Base-by-base conservation (phyloP, 2,113 vertebrate species). In the Perca flavescens region DNA sequence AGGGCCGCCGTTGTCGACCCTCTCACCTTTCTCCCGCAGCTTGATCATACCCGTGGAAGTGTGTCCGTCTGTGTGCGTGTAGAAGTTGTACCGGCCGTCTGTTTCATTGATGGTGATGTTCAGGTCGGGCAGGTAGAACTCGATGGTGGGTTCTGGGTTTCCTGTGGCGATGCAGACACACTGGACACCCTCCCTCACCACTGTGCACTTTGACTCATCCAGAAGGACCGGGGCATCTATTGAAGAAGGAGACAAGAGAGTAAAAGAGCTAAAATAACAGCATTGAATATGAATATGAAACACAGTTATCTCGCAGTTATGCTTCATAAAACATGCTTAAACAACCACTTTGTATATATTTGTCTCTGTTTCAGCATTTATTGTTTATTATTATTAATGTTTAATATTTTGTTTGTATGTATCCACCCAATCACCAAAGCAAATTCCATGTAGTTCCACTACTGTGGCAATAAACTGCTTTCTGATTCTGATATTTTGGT, bases 11-110 rank as follows among this genome's bases (percentile, higher is more conserved):
- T 95, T 94, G 22, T 95, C 95, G 0, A 93, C 90, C 2, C 95
- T 86, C 79, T 96, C 96, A 0, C 94, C 94, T 69, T 97, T 96
- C 49, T 97, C 96, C 5, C 96, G 91, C 1, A 98, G 92, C 2
- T 97, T 98, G 83, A 98, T 96, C 92, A 97, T 96, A 36, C 95
- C 97, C 6, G 96, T 97, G 87, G 97, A 94, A 36, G 95, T 95
- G 80, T 96, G 96, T 21, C 97, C 96, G 0, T 96, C 97, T 7
- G 95, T 95, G 92, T 97, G 96, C 0, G 95, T 96, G 92, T 96
- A 96, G 85, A 93, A 96, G 88, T 95, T 97, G 77, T 95, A 97
- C 50, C 96, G 96, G 47, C 91, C 84, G 36, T 97, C 96, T 0
- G 96, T 96, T 74, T 95, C 93, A 0, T 97, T 97, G 89, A 97